Conservation (phyloP, 2,797 vertebrate species). For the Streptopelia turtur region DNA sequence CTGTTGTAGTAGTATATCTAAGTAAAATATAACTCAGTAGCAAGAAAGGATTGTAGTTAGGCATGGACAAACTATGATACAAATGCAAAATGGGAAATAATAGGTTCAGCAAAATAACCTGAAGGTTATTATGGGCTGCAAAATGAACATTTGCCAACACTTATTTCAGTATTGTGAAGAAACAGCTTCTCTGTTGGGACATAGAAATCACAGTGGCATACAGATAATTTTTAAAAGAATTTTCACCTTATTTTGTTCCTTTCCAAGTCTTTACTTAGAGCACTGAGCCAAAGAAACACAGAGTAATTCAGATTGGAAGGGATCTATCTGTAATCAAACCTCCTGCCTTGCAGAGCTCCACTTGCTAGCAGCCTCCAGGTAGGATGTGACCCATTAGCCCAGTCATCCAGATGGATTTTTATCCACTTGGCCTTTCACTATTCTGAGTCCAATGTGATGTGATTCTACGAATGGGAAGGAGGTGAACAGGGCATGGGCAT, state of each 20-base stretch:
- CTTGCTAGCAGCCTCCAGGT: not conserved
- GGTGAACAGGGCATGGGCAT: rapidly evolving
- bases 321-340: rapidly evolving
- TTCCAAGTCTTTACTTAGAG: not conserved
- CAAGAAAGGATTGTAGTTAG: not conserved
- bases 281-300: not conserved
- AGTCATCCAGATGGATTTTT: not conserved
- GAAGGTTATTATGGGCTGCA: not conserved
- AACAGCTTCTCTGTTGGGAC: not conserved
- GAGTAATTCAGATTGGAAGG: not conserved
- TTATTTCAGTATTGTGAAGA: not conserved
- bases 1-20: not conserved
- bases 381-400: not conserved
- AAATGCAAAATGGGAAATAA: not conserved
- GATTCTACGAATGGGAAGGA: not conserved
- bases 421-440: not conserved
- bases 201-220: not conserved
- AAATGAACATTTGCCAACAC: not conserved
- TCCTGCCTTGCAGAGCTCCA: not conserved
- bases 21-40: not conserved
- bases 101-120: not conserved
- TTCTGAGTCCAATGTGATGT: not conserved
- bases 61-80: not conserved
- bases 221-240: not conserved
- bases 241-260: not conserved